phyloP scores from a whole-genome alignment of 2,888 invertebrate genomes.

The Apamea epomidion region DNA sequence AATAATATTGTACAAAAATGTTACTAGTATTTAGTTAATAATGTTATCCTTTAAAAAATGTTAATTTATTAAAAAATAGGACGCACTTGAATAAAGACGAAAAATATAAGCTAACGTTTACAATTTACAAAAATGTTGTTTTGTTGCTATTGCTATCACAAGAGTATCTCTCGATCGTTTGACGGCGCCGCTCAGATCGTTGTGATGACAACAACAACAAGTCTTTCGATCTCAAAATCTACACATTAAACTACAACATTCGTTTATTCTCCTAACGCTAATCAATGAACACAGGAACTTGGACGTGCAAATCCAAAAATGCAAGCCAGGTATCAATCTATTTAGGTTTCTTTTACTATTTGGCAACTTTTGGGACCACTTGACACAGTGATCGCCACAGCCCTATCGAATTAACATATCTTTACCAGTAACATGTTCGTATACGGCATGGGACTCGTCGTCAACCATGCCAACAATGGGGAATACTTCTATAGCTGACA shows the following conservation, averaged over 20 bases:
- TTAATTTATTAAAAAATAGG: slow-evolving; percentile 77
- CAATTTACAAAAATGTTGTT: slow-evolving; percentile 69
- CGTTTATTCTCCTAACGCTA: slow-evolving; percentile 76
- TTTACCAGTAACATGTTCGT: slow-evolving; percentile 58
- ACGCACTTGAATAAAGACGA: slow-evolving; percentile 76
- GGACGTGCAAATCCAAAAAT: slow-evolving; percentile 82
- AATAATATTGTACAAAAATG: slow-evolving; percentile 78
- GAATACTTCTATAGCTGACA: slow-evolving; percentile 56
- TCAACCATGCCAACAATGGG: slow-evolving; percentile 37
- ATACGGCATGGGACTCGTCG: slow-evolving; percentile 42
- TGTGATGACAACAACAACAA: slow-evolving; percentile 73
- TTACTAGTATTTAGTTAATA: slow-evolving; percentile 73
- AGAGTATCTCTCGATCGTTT: slow-evolving; percentile 54
- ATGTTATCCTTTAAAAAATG: slow-evolving; percentile 70
- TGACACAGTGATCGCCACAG: slow-evolving; percentile 45
- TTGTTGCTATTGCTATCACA: slow-evolving; percentile 71
- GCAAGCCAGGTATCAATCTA: slow-evolving; percentile 72
- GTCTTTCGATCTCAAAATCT: slow-evolving; percentile 70
- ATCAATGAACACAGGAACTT: slow-evolving; percentile 86
- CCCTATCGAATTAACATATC: slow-evolving; percentile 30
- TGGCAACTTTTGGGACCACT: slow-evolving; percentile 57
- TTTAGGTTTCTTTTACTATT: slow-evolving; percentile 57
- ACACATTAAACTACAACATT: slow-evolving; percentile 69
- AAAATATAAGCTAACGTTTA: slow-evolving; percentile 71
- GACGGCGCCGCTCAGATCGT: slow-evolving; percentile 40